phyloP scores from a whole-genome alignment of 35 echinoderm and acorn worm genomes.

The Amphiura filiformis region DNA sequence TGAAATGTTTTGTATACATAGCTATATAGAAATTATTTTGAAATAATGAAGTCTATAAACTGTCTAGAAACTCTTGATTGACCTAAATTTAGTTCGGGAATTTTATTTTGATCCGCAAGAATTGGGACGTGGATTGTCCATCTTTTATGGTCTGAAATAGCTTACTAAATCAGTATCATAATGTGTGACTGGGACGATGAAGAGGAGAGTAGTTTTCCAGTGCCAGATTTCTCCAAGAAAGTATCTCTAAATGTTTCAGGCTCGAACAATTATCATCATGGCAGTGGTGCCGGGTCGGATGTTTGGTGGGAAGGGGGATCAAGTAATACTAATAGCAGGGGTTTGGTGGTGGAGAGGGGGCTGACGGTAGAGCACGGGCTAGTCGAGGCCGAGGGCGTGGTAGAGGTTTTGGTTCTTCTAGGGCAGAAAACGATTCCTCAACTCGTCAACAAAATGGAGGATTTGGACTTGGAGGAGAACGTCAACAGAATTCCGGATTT shows the following conservation, averaged over 20 bases:
- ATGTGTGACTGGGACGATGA: background rate
- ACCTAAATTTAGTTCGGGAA: background rate
- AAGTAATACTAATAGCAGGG: too few species aligned
- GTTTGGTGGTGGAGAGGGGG: too few species aligned
- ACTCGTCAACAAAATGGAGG: background rate
- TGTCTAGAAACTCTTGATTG: too few species aligned
- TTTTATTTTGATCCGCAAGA: background rate
- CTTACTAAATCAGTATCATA: background rate
- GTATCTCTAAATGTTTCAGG: background rate
- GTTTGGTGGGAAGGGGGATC: background rate
- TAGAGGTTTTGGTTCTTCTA: background rate
- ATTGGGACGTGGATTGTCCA: too few species aligned
- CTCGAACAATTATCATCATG: background rate
- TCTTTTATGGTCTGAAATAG: too few species aligned
- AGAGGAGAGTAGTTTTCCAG: background rate
- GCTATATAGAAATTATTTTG: too few species aligned
- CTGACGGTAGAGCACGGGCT: background rate
- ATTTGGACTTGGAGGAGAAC: background rate
- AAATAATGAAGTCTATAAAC: too few species aligned
- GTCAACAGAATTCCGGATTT: too few species aligned
- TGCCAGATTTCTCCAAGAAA: background rate
- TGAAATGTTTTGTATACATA: too few species aligned
- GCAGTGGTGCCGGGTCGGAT: background rate
- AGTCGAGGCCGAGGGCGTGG: background rate
- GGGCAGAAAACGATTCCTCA: background rate